A percentile compares a stretch with the other conserved stretches of the same genome.
phyloP scores from a whole-genome alignment of 2,113 vertebrate genomes.

The Laterallus jamaicensis region DNA sequence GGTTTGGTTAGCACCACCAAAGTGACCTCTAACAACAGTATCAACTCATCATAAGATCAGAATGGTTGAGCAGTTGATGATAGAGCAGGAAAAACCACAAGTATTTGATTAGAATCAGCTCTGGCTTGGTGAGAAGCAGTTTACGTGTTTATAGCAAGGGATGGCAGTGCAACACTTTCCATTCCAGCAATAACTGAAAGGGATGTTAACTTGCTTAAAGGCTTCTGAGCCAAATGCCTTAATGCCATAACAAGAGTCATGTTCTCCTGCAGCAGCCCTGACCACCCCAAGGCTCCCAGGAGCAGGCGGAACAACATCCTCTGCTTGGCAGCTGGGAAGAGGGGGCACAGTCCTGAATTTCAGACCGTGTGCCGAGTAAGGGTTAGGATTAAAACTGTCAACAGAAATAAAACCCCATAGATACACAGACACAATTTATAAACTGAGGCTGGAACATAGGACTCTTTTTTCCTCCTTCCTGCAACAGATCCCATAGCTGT shows the following conservation, averaged over 20 bases:
- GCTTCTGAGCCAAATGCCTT: background rate
- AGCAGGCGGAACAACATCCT: background rate
- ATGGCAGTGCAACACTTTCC: background rate
- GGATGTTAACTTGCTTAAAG: background rate
- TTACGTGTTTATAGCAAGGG: conserved; percentile 3
- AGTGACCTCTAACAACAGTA: background rate
- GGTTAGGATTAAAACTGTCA: background rate
- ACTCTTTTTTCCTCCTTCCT: background rate
- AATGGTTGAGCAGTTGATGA: background rate
- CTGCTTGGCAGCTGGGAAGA: background rate
- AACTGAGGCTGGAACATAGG: background rate
- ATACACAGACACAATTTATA: background rate
- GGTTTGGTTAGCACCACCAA: background rate
- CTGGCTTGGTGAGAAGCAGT: background rate
- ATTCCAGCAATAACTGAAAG: conserved; percentile 9
- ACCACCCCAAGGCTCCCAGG: background rate
- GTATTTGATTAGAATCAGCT: conserved; percentile 26
- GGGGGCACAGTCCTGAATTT: background rate
- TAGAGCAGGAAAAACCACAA: background rate
- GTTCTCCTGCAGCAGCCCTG: background rate
- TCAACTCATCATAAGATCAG: background rate
- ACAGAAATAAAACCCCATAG: background rate
- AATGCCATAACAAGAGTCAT: background rate
- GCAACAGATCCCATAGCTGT: background rate
- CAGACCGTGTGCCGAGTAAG: rapidly evolving